phyloP scores from a whole-genome alignment of 2,113 vertebrate species.

The Zeus faber region DNA sequence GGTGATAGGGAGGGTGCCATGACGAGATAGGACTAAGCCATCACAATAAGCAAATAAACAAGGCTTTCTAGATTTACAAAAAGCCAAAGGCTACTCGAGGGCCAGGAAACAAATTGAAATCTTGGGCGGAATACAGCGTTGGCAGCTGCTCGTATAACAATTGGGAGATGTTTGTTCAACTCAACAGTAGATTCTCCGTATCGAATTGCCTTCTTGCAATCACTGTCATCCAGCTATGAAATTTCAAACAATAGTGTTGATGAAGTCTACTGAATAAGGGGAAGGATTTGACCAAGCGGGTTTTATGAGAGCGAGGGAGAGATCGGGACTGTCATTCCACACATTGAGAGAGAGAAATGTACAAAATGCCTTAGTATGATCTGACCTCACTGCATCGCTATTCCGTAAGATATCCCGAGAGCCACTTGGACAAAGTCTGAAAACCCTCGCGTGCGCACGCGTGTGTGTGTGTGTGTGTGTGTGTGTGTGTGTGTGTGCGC shows the following conservation, averaged over 20 bases:
- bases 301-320: no score
- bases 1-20: conserved; percentile 1
- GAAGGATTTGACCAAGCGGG: no score
- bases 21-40: conserved; percentile 2
- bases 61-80: conserved; percentile 8
- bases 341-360: no score
- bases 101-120: conserved; percentile 1
- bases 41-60: neutral
- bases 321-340: no score
- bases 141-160: conserved; percentile 29
- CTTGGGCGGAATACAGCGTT: neutral
- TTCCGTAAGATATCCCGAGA: no score
- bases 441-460: no score
- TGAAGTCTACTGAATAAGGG: neutral
- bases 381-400: no score
- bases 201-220: neutral
- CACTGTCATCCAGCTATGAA: conserved; percentile 1
- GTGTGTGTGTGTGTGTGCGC: no score
- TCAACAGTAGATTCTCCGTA: neutral
- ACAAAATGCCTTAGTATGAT: no score
- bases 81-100: neutral
- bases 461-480: no score
- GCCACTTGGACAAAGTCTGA: no score
- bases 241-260: conserved; percentile 1
- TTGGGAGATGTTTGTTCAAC: conserved; percentile 22